These are phyloP conservation scores for Atethmia centrago DNA, from an alignment of 2,888 invertebrate genomes.

Conservation along the genomic window DNA sequence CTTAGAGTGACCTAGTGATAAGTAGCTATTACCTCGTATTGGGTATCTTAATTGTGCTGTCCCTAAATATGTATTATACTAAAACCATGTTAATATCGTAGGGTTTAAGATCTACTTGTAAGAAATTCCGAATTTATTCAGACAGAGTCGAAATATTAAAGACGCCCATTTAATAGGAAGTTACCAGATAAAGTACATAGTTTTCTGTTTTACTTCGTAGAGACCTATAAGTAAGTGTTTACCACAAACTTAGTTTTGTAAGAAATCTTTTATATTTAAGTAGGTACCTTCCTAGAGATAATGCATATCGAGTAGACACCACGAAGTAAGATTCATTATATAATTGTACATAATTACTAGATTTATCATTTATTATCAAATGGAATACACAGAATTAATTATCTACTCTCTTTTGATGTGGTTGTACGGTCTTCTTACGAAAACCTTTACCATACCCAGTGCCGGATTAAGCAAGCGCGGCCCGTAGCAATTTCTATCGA, in stretches of 20 bases:
- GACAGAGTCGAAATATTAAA: neutral
- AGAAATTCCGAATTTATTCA: constrained; percentile 24
- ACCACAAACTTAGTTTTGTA: neutral
- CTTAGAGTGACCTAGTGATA: constrained; percentile 21
- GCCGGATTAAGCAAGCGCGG: too few species aligned
- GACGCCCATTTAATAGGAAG: neutral
- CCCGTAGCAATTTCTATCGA: too few species aligned
- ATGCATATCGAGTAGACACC: neutral
- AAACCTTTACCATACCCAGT: too few species aligned
- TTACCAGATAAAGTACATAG: neutral
- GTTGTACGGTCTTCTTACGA: neutral
- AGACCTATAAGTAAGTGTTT: too few species aligned
- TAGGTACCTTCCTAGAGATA: neutral
- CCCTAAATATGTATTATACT: neutral
- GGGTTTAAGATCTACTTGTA: neutral
- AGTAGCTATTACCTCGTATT: constrained; percentile 1
- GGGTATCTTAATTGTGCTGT: constrained; percentile 2
- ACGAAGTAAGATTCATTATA: neutral
- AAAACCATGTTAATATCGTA: neutral
- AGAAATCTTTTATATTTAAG: neutral
- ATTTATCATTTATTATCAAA: neutral
- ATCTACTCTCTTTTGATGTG: neutral
- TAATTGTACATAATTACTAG: neutral
- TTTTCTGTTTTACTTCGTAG: neutral
- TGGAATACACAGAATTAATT: neutral